A percentile compares a stretch with the other conserved stretches of the same genome.
Evolutionary conservation across 2,888 invertebrate genomes (phyloP).

Genomic region (Argyresthia goedartella): DNA sequence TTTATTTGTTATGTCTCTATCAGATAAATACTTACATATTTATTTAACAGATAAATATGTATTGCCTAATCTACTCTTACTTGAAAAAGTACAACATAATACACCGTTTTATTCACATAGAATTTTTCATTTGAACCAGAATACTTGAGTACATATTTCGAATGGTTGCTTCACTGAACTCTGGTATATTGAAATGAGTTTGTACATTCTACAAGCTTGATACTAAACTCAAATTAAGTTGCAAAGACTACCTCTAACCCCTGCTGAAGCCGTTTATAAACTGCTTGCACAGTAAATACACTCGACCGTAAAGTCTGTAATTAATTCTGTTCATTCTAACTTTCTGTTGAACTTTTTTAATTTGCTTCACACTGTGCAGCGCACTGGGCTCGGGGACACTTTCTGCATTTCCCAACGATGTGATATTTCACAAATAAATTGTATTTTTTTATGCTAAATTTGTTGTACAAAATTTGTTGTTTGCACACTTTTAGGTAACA

Average conservation of each 20-base stretch:
- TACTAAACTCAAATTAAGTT: neutral
- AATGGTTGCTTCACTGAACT: too few species aligned
- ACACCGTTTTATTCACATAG: too few species aligned
- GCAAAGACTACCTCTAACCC: neutral
- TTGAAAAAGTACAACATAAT: too few species aligned
- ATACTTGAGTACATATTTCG: too few species aligned
- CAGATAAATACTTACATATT: too few species aligned
- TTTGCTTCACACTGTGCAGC: slow-evolving; percentile 31
- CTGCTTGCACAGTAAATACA: slow-evolving; percentile 8
- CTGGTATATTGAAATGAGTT: too few species aligned
- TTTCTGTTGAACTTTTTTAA: slow-evolving; percentile 37
- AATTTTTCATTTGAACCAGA: too few species aligned
- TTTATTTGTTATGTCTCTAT: too few species aligned
- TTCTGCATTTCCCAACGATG: slow-evolving; percentile 18
- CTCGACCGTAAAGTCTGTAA: slow-evolving; percentile 15
- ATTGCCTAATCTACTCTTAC: too few species aligned
- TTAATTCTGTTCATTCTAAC: slow-evolving; percentile 35
- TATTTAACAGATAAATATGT: too few species aligned
- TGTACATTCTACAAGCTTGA: neutral
- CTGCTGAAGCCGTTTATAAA: slow-evolving; percentile 2
- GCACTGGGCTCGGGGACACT: slow-evolving; percentile 10
- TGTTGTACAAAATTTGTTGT: neutral
- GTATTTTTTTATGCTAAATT: neutral
- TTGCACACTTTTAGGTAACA: too few species aligned
- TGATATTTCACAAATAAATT: neutral